phyloP scores from a whole-genome alignment of 1,140 invertebrate genomes.

The Zaprionus taronus region DNA sequence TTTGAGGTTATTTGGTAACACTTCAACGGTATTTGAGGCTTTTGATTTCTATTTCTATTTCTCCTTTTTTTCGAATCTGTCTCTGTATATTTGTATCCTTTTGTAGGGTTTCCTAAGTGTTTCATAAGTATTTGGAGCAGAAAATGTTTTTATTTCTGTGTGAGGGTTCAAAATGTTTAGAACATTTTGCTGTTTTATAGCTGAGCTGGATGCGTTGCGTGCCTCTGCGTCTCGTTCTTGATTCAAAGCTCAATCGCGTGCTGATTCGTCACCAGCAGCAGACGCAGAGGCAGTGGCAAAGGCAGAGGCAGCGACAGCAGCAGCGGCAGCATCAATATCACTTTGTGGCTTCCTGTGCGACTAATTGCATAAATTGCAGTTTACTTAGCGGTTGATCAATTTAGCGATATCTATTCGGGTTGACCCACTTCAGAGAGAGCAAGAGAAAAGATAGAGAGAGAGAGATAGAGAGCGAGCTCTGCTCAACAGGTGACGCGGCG shows the following conservation, averaged over 20 bases:
- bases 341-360: constrained; percentile 34
- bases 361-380: constrained; percentile 57
- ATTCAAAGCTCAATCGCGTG: constrained; percentile 19
- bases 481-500: constrained; percentile 1
- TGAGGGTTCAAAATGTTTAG: neutral
- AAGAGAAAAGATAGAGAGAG: neutral
- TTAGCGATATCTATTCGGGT: constrained; percentile 11
- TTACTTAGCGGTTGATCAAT: constrained; percentile 39
- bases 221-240: constrained; percentile 1
- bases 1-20: constrained; percentile 73
- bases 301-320: neutral
- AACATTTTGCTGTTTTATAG: constrained; percentile 10
- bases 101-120: constrained; percentile 22
- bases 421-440: neutral
- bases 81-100: constrained; percentile 22
- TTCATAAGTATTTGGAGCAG: constrained; percentile 18
- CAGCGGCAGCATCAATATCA: constrained; percentile 2
- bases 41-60: constrained; percentile 30
- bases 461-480: neutral
- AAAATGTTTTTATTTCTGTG: constrained; percentile 14
- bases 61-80: constrained; percentile 11
- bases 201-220: neutral
- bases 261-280: constrained; percentile 6
- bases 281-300: neutral
- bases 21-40: constrained; percentile 59